Base-by-base conservation (phyloP, 2,797 vertebrate genomes). In the Balearica regulorum region DNA sequence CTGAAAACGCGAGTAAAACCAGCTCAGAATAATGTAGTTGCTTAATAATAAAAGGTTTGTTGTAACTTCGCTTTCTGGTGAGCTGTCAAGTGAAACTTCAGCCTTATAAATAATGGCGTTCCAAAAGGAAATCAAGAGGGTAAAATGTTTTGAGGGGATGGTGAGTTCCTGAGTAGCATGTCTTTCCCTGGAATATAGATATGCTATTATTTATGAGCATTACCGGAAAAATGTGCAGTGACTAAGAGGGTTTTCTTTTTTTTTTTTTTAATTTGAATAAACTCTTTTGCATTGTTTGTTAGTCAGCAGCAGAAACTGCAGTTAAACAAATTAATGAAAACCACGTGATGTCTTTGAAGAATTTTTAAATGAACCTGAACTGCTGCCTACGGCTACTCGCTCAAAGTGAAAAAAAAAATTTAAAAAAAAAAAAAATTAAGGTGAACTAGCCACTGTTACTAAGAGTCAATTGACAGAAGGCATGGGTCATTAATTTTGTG, bases 401-500 rank as follows among this genome's bases (percentile, higher is more conserved):
- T 98, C 94, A 97, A 97, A 97, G 97, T 43, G 94, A 81, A 94
- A 60, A 94, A 97, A 91, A 53, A 53, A 53, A 28, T 28, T 97
- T 24, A 13, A 96, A 95, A 83, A 96, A 97, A 97, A 97, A 97
- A 90, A 97, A 98, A 98, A 98, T 98, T 98, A 98, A 98, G 98
- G 98, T 98, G 98, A 98, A 98, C 97, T 98, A 98, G 98, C 98
- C 98, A 98, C 98, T 98, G 98, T 98, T 98, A 98, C 98, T 98
- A 98, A 98, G 98, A 99, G 99, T 99, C 99, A 99, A 98, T 99
- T 98, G 98, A 99, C 98, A 98, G 98, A 98, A 98, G 94, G 98
- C 98, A 99, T 86, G 99, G 99, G 99, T 99, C 99, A 99, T 99
- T 99, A 99, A 99, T 99, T 99, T 99, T 99, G 99, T 99, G 99